These are phyloP conservation scores for Noctua comes DNA, from an alignment of 2,888 invertebrate species.

Conservation along the genomic window DNA sequence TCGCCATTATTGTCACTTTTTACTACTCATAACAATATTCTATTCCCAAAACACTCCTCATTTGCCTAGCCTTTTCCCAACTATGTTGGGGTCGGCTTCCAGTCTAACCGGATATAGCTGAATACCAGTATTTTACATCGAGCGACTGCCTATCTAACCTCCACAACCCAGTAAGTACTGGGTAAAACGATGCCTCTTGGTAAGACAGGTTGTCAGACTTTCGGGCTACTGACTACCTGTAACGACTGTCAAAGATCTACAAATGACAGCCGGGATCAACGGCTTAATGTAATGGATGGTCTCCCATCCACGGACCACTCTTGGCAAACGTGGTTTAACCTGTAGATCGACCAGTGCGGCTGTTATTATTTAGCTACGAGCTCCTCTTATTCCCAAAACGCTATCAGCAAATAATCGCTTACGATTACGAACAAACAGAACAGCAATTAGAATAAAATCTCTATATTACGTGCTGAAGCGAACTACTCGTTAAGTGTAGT, in stretches of 20 bases:
- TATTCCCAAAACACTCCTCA: not conserved
- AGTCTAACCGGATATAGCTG: not conserved
- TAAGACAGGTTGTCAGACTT: not conserved
- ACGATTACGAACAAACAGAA: conserved; percentile 21
- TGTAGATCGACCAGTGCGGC: not conserved
- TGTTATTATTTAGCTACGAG: not conserved
- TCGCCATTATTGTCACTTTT: not conserved
- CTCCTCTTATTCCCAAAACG: not conserved
- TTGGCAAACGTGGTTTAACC: not conserved
- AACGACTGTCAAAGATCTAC: not conserved
- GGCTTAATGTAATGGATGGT: not conserved
- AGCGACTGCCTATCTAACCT: not conserved
- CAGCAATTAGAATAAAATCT: conserved; percentile 63
- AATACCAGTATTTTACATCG: not conserved
- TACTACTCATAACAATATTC: conserved; percentile 6
- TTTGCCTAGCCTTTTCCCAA: not conserved
- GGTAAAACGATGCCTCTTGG: not conserved
- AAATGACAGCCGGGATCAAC: not conserved
- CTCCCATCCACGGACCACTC: not conserved
- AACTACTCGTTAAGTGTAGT: conserved; percentile 64
- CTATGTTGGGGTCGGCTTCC: not conserved
- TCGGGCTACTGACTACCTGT: not conserved
- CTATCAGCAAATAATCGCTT: conserved; percentile 22
- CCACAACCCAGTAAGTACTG: not conserved
- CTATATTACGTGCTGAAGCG: conserved; percentile 65